Conservation (phyloP, 1,140 invertebrate genomes). For the Choristoneura fumiferana region DNA sequence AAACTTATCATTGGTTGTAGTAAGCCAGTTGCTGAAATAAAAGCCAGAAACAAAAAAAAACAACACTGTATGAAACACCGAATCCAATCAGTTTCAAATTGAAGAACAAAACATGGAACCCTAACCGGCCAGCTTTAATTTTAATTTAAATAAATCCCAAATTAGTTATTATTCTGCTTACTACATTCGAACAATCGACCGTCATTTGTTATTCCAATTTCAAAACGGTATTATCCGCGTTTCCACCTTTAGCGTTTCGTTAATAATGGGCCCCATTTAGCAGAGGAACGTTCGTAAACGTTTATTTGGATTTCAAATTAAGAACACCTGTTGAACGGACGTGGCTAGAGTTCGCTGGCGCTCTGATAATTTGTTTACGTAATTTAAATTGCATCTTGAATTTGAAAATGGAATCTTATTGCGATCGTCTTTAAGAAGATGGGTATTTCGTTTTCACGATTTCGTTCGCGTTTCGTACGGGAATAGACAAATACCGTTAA, state of each 20-base stretch:
- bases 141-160: conserved; percentile 1
- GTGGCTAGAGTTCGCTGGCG: conserved; percentile 21
- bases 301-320: conserved; percentile 63
- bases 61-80: no score
- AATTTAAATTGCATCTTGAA: conserved; percentile 48
- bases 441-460: no score
- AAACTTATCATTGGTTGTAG: no score
- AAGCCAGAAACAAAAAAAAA: no score
- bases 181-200: not conserved
- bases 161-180: not conserved
- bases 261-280: conserved; percentile 16
- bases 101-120: no score
- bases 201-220: not conserved
- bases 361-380: conserved; percentile 54
- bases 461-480: no score
- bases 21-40: no score
- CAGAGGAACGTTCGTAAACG: conserved; percentile 26
- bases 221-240: not conserved
- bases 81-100: no score
- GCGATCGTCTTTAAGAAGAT: not conserved
- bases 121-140: not conserved
- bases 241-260: conserved; percentile 1
- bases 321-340: conserved; percentile 51
- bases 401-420: conserved; percentile 21
- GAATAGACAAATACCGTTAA: no score